phyloP scores from a whole-genome alignment of 2,113 vertebrate genomes.

The Rhizomys pruinosus region DNA sequence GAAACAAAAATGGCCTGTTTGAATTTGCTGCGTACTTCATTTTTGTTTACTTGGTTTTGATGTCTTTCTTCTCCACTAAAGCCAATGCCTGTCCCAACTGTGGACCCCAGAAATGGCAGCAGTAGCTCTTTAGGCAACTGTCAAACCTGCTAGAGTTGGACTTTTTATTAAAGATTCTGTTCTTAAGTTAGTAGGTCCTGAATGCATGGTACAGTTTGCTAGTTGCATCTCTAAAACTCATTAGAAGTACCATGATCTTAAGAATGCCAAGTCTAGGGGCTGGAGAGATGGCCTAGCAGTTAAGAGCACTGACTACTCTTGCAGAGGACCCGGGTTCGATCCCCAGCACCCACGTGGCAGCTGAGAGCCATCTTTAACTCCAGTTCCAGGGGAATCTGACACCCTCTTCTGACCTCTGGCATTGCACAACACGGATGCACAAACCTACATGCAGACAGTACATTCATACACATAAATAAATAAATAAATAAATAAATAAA shows the following conservation, averaged over 20 bases:
- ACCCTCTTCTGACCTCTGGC: too few relatives aligned
- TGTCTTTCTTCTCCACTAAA: background rate
- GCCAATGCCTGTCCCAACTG: background rate
- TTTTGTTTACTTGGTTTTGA: background rate
- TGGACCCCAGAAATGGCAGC: background rate
- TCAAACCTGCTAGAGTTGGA: background rate
- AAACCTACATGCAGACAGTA: too few relatives aligned
- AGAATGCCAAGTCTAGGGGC: background rate
- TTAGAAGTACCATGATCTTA: background rate
- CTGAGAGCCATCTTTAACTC: too few relatives aligned
- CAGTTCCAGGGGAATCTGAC: too few relatives aligned
- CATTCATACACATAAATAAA: too few relatives aligned
- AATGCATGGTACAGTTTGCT: background rate
- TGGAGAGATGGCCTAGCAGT: too few relatives aligned
- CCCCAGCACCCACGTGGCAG: too few relatives aligned
- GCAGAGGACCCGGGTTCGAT: too few relatives aligned
- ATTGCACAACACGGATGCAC: too few relatives aligned
- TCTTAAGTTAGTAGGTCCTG: too few relatives aligned
- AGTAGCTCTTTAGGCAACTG: background rate
- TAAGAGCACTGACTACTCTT: too few relatives aligned
- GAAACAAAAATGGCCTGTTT: background rate
- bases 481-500: too few relatives aligned
- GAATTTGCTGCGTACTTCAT: background rate
- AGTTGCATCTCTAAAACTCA: background rate
- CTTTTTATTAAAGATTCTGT: background rate